Evolutionary conservation across 1,140 invertebrate genomes (phyloP).

Genomic region (Drosophila melanica): DNA sequence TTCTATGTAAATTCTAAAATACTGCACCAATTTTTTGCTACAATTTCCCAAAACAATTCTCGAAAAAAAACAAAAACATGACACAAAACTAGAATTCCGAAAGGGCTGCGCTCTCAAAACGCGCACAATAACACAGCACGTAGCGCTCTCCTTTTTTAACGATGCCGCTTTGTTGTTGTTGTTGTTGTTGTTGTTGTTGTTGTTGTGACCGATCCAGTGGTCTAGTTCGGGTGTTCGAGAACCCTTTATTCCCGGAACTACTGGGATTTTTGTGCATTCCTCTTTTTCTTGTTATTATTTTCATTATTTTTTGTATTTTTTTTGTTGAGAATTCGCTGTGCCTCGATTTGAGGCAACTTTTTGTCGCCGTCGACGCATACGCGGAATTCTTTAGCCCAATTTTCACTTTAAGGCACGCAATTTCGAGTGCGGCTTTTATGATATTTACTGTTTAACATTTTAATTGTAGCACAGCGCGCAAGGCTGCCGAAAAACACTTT

Average conservation of each 20-base stretch:
- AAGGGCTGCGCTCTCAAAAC: slow-evolving; percentile 13
- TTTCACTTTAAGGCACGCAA: slow-evolving; percentile 50
- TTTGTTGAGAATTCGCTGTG: slow-evolving; percentile 60
- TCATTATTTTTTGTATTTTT: slow-evolving; percentile 15
- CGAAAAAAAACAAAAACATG: slow-evolving; percentile 14
- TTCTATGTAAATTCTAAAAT: slow-evolving; percentile 65
- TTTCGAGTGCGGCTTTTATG: slow-evolving; percentile 59
- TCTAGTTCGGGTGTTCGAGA: slow-evolving; percentile 69
- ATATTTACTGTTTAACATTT: slow-evolving; percentile 79
- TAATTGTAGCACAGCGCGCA: slow-evolving; percentile 67
- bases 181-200: slow-evolving; percentile 70
- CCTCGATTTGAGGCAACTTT: slow-evolving; percentile 70
- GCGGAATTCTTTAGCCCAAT: slow-evolving; percentile 39
- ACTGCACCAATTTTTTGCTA: slow-evolving; percentile 76
- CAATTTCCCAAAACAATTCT: slow-evolving; percentile 46
- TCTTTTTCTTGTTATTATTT: slow-evolving; percentile 4
- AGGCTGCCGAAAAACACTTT: slow-evolving; percentile 28
- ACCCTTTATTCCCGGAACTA: slow-evolving; percentile 37
- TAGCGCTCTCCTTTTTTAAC: slow-evolving; percentile 77
- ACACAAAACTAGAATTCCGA: slow-evolving; percentile 37
- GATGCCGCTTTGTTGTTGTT: slow-evolving; percentile 46
- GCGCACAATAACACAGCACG: slow-evolving; percentile 48
- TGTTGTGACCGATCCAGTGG: slow-evolving; percentile 44
- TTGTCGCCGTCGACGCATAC: slow-evolving; percentile 39
- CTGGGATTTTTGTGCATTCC: slow-evolving; percentile 5